Conservation (phyloP, 1,140 invertebrate species). For the Solenopsis invicta region DNA sequence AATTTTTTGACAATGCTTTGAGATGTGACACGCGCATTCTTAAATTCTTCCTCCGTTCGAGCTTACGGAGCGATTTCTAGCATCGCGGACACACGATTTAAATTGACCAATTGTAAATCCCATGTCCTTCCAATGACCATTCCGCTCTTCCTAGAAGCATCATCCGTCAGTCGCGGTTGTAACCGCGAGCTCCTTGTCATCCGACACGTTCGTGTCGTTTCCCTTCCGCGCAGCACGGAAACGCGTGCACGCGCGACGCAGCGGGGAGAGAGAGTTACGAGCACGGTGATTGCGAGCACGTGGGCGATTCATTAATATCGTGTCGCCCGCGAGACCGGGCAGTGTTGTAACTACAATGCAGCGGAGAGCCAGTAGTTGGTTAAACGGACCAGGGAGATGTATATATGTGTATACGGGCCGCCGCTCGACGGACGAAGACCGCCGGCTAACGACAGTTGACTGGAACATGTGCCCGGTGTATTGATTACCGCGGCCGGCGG, state of each 20-base stretch:
- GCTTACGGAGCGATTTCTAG: too few relatives aligned
- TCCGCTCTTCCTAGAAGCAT: background rate
- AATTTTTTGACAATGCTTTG: too few relatives aligned
- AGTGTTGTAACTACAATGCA: constrained; percentile 40
- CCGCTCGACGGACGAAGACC: constrained; percentile 10
- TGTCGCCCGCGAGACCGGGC: constrained; percentile 47
- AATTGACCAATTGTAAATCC: constrained; percentile 10
- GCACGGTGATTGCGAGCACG: constrained; percentile 69
- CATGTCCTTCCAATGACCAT: background rate
- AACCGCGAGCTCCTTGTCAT: background rate
- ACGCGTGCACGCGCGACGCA: background rate
- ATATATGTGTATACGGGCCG: background rate
- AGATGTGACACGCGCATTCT: too few relatives aligned
- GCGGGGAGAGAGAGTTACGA: constrained; percentile 64
- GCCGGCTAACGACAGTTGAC: constrained; percentile 32
- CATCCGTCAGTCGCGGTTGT: background rate
- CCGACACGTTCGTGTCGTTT: background rate
- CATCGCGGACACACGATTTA: background rate
- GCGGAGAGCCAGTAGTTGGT: background rate
- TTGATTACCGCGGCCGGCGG: constrained; percentile 19
- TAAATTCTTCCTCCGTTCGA: too few relatives aligned
- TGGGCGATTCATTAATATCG: constrained; percentile 76
- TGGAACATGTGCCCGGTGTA: constrained; percentile 33
- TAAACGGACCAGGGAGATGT: background rate
- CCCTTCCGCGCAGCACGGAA: background rate